These are phyloP conservation scores for Lepisosteus oculatus DNA, from an alignment of 2,113 vertebrate genomes.

Conservation along the genomic window DNA sequence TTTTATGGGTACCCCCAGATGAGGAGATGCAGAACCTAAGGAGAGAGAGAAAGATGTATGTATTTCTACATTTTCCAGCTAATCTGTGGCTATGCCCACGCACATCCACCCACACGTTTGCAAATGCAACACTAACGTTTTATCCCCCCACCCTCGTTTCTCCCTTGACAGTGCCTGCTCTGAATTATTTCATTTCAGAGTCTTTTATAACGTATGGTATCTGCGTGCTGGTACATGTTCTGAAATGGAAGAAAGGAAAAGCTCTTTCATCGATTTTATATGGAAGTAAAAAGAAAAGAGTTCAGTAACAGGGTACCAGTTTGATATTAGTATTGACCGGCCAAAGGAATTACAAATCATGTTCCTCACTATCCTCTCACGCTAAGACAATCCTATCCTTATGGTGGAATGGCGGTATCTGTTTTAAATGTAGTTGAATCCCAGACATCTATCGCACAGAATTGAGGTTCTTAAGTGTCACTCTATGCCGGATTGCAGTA, in stretches of 20 bases:
- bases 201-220: slow-evolving; percentile 35
- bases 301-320: not conserved
- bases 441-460: not conserved
- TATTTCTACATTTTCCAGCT: slow-evolving; percentile 46
- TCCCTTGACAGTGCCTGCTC: slow-evolving; percentile 40
- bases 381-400: not conserved
- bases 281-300: slow-evolving; percentile 4
- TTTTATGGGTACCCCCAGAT: slow-evolving; percentile 28
- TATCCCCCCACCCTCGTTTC: slow-evolving; percentile 27
- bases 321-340: slow-evolving; percentile 1
- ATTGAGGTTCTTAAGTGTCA: not conserved
- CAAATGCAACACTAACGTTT: slow-evolving; percentile 40
- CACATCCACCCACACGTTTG: slow-evolving; percentile 55
- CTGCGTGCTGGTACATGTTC: slow-evolving; percentile 5
- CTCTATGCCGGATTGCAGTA: not conserved
- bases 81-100: slow-evolving; percentile 39
- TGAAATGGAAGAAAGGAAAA: slow-evolving; percentile 7
- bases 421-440: not conserved
- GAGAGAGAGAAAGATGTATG: slow-evolving; percentile 43
- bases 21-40: slow-evolving; percentile 33
- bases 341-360: not conserved
- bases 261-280: slow-evolving; percentile 17
- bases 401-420: not conserved
- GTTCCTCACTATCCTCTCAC: not conserved
- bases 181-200: slow-evolving; percentile 42